These are phyloP conservation scores for Lasioglossum marginatum DNA, from an alignment of 2,888 invertebrate species.

Conservation along the genomic window DNA sequence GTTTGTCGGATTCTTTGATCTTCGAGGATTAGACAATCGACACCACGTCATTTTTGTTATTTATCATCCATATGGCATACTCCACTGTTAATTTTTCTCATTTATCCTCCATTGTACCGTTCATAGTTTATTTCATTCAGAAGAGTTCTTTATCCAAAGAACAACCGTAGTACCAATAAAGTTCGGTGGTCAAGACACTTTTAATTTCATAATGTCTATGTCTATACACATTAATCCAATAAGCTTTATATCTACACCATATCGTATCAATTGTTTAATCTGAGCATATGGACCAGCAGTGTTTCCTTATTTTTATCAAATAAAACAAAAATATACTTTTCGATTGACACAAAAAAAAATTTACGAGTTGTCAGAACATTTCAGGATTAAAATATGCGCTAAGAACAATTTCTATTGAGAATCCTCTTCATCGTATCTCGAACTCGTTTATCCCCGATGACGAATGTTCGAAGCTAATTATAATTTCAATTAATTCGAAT, in stretches of 20 bases:
- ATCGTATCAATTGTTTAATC: background rate
- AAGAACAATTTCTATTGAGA: background rate
- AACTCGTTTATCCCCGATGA: too few relatives aligned
- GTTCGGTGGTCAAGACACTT: too few relatives aligned
- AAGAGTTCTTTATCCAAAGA: too few relatives aligned
- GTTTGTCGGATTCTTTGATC: background rate
- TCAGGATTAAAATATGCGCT: background rate
- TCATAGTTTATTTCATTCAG: too few relatives aligned
- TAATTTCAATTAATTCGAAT: background rate
- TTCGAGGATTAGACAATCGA: conserved; percentile 8
- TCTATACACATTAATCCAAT: background rate
- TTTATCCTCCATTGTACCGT: background rate
- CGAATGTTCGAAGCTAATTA: background rate
- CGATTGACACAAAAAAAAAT: too few relatives aligned
- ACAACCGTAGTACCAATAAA: too few relatives aligned
- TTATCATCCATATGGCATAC: background rate
- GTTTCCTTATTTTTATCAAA: background rate
- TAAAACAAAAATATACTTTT: background rate
- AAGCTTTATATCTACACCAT: background rate
- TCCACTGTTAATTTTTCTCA: background rate
- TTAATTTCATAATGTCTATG: too few relatives aligned
- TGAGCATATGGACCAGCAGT: background rate
- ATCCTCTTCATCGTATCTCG: too few relatives aligned
- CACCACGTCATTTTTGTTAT: background rate
- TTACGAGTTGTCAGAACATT: background rate